Conservation (phyloP, 1,140 invertebrate species). For the Brachionus manjavacas region DNA sequence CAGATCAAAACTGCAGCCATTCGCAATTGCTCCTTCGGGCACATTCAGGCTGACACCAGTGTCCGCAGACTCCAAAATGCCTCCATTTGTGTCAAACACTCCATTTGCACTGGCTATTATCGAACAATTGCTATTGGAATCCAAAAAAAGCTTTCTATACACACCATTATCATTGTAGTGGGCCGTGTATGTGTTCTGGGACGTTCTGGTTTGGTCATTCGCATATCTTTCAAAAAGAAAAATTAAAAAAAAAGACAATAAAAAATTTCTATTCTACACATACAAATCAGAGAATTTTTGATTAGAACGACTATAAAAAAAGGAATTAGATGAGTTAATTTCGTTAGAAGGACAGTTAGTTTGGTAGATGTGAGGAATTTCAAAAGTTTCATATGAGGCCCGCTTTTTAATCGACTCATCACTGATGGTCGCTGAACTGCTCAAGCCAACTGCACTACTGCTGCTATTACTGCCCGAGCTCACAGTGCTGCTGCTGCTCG, state of each 20-base stretch:
- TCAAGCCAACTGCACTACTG: conserved; percentile 14
- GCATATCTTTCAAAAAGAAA: not conserved
- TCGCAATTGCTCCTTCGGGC: conserved; percentile 75
- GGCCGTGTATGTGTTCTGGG: not conserved
- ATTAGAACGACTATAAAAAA: not conserved
- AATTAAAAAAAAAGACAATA: too few species aligned
- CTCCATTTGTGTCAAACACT: conserved; percentile 65
- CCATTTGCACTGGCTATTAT: conserved; percentile 55
- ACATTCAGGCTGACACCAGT: conserved; percentile 83
- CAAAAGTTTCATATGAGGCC: not conserved
- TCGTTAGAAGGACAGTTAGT: not conserved
- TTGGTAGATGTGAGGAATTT: not conserved
- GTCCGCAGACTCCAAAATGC: conserved; percentile 72
- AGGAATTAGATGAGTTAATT: not conserved
- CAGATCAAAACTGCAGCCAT: conserved; percentile 76
- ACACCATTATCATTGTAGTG: conserved; percentile 29
- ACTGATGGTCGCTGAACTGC: not conserved
- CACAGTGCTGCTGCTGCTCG: conserved; percentile 12
- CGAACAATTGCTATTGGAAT: conserved; percentile 41
- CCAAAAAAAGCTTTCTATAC: conserved; percentile 9
- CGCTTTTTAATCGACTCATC: not conserved
- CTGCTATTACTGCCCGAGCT: conserved; percentile 15
- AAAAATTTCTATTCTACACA: not conserved
- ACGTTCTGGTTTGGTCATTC: not conserved
- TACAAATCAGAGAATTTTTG: conserved; percentile 28